Evolutionary conservation across 2,888 invertebrate genomes (phyloP), one percentile per base, ranked within the genome.

Genomic region (Lutraria lutraria): DNA sequence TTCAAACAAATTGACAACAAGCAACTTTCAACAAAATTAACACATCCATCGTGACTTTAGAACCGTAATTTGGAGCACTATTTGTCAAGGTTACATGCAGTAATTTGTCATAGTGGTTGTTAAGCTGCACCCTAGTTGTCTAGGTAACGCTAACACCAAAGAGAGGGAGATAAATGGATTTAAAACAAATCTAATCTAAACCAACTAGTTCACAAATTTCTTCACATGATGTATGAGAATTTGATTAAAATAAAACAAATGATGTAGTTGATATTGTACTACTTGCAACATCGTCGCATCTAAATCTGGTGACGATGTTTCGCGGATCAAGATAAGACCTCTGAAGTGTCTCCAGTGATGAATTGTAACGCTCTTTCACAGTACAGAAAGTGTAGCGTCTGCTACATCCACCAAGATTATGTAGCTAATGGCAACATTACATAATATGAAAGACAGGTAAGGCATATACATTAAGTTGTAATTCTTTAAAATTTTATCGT

Each of bases 181-280:
- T 68, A 68, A 68, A 68, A 68, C 63, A 68, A 68, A 68, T 68
- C 63, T 68, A 68, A 68, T 68, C 63, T 68, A 68, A 68, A 68
- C 25, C 63, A n/a, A 68, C 25, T 25, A 68, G 25, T 68, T 10
- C 63, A 43, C 43, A 68, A 25, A 25, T 68, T 68, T 68, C 10
- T 25, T 25, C 12, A 6, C 63, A 25, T 25, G 63, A 68, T 68
- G 25, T 68, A 68, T 68, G 63, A 68, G 63, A 68, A 68, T 25
- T 68, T 68, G 25, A 68, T 68, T 68, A 68, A n/a, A 68, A 25
- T 68, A n/a, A 68, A 68, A 68, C 43, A 68, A 25, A 68, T 68
- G 63, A 68, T 68, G 12, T 68, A 68, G n/a, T 68, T 68, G 63
- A 68, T 68, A 68, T 25, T n/a, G n/a, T n/a, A n/a, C n/a, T n/a